Evolutionary conservation across 2,888 invertebrate genomes (phyloP), one percentile per base, ranked within the genome.

Genomic region (Chrysodeixis includens): DNA sequence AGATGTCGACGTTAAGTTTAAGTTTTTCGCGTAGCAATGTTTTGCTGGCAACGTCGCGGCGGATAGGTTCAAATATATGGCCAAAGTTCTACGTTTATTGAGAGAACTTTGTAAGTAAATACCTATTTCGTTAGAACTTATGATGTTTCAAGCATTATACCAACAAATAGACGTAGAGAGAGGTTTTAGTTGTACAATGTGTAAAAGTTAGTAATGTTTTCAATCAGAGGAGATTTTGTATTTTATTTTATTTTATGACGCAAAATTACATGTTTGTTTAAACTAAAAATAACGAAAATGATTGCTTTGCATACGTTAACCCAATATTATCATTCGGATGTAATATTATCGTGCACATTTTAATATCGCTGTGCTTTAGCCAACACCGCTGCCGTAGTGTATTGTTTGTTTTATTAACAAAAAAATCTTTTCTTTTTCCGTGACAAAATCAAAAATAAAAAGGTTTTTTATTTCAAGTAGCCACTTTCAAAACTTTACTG

Each of bases 31-130:
- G 32, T 22, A 53, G 32, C 54, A 3, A 68, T 78, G 61, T 76
- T 75, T 62, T 57, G 60, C 35, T 56, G 40, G 20, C n/a, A 76
- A 64, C 66, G 62, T 62, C 35, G 5, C 52, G 54, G 52, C 56
- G 35, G 53, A 57, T 56, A 60, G 79, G 53, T 56, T 40, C 26
- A 55, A 70, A 77, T 76, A 70, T 78, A 78, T 78, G 76, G 44
- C 12, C 5, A 7, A 76, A 77, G 73, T 77, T 77, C 12, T n/a
- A 8, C 62, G 51, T 72, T 69, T 56, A 72, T 62, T 68, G 61
- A 61, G 10, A 57, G 20, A 76, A 76, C 58, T 74, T 69, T n/a
- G 8, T 44, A 56, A 76, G 62, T 44, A 51, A 64, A 61, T 64
- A 57, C 56, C 62, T 54, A 60, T 63, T 61, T 61, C 6, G n/a